phyloP scores from a whole-genome alignment of 92 coral and sea anemone species.

The Phymanthus crucifer region DNA sequence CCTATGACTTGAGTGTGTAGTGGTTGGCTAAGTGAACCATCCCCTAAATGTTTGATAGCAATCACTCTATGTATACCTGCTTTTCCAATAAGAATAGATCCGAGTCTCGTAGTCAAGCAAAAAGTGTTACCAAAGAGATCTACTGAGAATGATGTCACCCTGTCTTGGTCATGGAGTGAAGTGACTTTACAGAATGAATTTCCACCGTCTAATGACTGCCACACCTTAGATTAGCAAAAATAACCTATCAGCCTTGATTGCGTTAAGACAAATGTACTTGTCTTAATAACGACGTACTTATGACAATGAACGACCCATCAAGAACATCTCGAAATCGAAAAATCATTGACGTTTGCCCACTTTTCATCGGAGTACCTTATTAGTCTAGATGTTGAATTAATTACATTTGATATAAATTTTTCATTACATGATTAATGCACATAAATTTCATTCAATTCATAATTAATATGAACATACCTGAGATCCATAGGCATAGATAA shows the following conservation, averaged over 20 bases:
- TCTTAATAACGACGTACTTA: neutral
- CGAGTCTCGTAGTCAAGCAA: slow-evolving; percentile 66
- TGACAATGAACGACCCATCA: neutral
- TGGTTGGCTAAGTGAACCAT: slow-evolving; percentile 6
- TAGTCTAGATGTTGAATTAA: neutral
- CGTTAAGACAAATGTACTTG: neutral
- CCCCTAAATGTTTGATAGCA: neutral
- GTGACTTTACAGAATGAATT: slow-evolving; percentile 77
- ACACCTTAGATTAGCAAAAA: slow-evolving; percentile 62
- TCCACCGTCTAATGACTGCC: slow-evolving; percentile 96
- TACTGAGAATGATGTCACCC: slow-evolving; percentile 59
- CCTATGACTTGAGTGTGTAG: slow-evolving; percentile 13
- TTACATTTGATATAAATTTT: neutral
- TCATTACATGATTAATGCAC: neutral
- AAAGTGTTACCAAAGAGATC: slow-evolving; percentile 69
- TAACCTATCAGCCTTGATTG: neutral
- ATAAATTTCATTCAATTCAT: neutral
- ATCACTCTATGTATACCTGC: slow-evolving; percentile 58
- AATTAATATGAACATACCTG: slow-evolving; percentile 72
- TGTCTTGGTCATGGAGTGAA: slow-evolving; percentile 53
- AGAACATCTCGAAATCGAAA: too few relatives aligned
- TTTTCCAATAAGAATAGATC: slow-evolving; percentile 71
- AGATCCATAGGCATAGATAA: slow-evolving; percentile 77
- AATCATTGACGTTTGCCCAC: neutral
- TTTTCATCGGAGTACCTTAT: neutral